Evolutionary conservation across 2,888 invertebrate genomes (phyloP), one percentile per base, ranked within the genome.

Genomic region (Lepidochrysops patricia): DNA sequence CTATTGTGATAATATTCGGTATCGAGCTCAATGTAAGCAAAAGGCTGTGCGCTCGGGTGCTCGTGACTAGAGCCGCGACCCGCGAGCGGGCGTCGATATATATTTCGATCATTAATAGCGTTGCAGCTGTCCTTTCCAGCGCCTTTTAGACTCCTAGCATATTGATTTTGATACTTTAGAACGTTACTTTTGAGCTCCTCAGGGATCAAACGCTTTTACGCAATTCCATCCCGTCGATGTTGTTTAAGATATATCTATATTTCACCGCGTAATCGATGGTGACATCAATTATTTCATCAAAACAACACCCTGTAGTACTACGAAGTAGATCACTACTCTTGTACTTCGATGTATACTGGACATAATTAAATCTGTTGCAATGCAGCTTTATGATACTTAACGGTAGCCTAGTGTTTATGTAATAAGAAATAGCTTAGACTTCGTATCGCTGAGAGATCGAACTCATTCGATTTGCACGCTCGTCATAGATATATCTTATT

Each of bases 11-110:
- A 75, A 75, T 74, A 76, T 77, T 76, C 76, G 75, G 76, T 73
- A 70, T 71, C 68, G 69, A 80, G 79, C 74, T 77, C 73, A 50
- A 58, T 19, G 35, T 72, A 83, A 84, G 82, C 75, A 77, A 75
- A 70, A 74, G 70, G 69, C 73, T 77, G 79, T 80, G 75, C 68
- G 71, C 71, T 75, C 74, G 75, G 64, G 64, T 68, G 65, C 64
- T 64, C 62, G 64, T 66, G 65, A 66, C 70, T 67, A 75, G 75
- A 69, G 65, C 70, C 67, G 78, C 80, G 82, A 82, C 83, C 74
- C 73, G 73, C 71, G 73, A 77, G 79, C 76, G 79, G 83, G 82
- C 84, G 83, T 79, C 75, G 76, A 76, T 83, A 82, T 85, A n/a
- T 82, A 81, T 74, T 76, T 73, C 75, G 76, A 82, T 80, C 74